Evolutionary conservation across 1,140 invertebrate genomes (phyloP), one percentile per base, ranked within the genome.

Genomic region (Drosophila yakuba): DNA sequence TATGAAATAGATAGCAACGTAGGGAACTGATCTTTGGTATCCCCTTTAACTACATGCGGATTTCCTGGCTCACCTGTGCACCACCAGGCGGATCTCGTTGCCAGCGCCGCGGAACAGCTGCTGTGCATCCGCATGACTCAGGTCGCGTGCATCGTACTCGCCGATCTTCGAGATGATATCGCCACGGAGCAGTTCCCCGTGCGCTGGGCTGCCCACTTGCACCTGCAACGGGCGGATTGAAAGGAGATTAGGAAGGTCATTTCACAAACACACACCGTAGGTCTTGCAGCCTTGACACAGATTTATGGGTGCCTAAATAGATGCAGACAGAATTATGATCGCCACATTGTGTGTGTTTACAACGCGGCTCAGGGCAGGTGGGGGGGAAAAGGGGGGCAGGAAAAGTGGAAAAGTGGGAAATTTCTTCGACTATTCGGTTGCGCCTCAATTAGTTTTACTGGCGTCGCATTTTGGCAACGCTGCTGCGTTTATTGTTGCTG

Each of bases 131-230:
- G 97, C 96, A 92, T 98, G 98, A 81, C 96, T 95, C 78, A 98
- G 93, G 91, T 97, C 95, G 60, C 95, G 94, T 56, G 96, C 95
- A 93, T 98, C 97, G 93, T 96, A 97, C 80, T 97, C 96, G 92
- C 96, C 96, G 80, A 99, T 96, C 93, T 97, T 97, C 64, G 96
- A 95, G 80, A 99, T 96, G 82, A 98, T 95, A 93, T 99, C 98
- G 79, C 98, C 98, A 66, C 96, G 94, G 60, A 96, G 94, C 47
- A 98, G 94, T 74, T 96, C 95, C 39, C 96, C 95, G 79, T 97
- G 96, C 50, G 97, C 95, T 38, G 97, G 95, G n/a, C 94, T 94
- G 48, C 94, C 94, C 45, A 93, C 93, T 50, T 94, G 94, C 82
- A 95, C 95, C 95, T 95, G 93, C 54, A 57, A 74, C 25, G 11